Conservation (phyloP, 2,797 vertebrate genomes). For the Anabas testudineus region DNA sequence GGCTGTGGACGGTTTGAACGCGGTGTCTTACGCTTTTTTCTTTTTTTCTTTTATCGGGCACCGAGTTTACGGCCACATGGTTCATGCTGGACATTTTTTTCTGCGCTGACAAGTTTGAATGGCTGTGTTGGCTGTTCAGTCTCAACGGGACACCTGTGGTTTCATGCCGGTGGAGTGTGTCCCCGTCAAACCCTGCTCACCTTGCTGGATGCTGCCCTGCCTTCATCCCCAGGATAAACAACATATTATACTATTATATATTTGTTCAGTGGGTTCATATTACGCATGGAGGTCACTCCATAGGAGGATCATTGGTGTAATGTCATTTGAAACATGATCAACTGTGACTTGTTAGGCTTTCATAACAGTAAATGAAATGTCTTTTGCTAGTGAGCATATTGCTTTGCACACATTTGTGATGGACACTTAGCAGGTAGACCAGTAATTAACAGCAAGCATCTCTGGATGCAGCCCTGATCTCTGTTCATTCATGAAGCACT, state of each 20-base stretch:
- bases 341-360: no score
- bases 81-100: constrained; percentile 44
- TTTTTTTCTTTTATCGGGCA: no score
- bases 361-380: neutral
- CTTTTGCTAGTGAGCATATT: neutral
- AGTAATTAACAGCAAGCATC: neutral
- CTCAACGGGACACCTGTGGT: constrained; percentile 68
- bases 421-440: neutral
- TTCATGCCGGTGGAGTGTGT: constrained; percentile 30
- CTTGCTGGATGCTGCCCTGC: neutral
- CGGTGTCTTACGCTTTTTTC: neutral
- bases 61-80: constrained; percentile 16
- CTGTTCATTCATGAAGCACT: neutral
- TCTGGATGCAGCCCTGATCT: neutral
- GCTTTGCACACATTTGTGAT: no score
- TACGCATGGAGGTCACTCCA: neutral
- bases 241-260: no score
- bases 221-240: neutral
- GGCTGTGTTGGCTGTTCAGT: constrained; percentile 43
- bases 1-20: neutral
- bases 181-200: constrained; percentile 4
- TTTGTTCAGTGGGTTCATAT: neutral
- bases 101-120: constrained; percentile 56
- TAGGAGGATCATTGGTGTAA: no score
- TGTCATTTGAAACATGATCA: no score